Base-by-base conservation (phyloP, 2,113 vertebrate species). In the Oncorhynchus tshawytscha region DNA sequence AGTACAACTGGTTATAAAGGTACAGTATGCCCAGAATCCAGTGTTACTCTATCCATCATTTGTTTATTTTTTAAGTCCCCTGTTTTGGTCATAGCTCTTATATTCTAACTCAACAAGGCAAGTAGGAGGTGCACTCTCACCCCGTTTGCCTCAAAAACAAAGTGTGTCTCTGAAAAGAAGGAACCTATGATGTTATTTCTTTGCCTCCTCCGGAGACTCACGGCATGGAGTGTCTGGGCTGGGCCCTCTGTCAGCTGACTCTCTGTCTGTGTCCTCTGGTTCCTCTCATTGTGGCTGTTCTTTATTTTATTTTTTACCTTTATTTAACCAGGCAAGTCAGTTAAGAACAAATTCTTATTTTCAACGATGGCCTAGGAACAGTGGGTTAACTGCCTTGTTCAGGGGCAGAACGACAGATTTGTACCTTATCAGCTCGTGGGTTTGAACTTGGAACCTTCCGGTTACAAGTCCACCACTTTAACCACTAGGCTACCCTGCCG, bases 201-300 rank as follows among this genome's bases (percentile, higher is more conserved):
- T 45, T 69, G 3, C 64, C 54, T 39, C 54, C 15, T 57, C 34
- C 3, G 5, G 64, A 54, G 73, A 65, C 22, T 6, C 29, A 24
- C 60, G 29, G 62, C 73, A 49, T 72, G 54, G 73, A 66, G 62
- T 70, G 67, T 76, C 48, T 62, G 29, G 51, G 13, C 34, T 39
- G 34, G 13, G 5, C 8, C 24, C 9, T 25, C 62, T 25, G 39
- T 45, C 39, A 2, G 22, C 62, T 25, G 67, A 9, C 67, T 69
- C 67, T 20, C 65, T 77, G 79, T 88, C 85, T 85, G 70, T 34
- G 70, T 85, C 81, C 79, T 13, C 57, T 73, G 73, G 77, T 81
- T 73, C 51, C 75, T 78, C 79, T 87, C 82, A 81, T 80, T 84
- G 70, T 77, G 51, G 7, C 69, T 45, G 39, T 45, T 11, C 39